Conservation (phyloP, 2,888 invertebrate species). For the Troides aeacus region DNA sequence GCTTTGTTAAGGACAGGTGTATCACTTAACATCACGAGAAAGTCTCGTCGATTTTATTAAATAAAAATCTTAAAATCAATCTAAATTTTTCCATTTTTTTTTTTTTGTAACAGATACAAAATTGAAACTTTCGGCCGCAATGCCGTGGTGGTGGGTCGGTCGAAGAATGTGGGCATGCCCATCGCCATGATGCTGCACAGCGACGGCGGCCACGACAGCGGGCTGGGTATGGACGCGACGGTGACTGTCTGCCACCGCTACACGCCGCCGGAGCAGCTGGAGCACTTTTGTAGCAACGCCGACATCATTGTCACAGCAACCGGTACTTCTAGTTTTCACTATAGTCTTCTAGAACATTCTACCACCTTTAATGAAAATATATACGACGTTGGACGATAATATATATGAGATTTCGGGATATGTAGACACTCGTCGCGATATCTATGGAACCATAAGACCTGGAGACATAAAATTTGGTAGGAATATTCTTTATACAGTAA, state of each 20-base stretch:
- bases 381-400: too few relatives aligned
- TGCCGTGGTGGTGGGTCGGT: slow-evolving; percentile 93
- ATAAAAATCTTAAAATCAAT: too few relatives aligned
- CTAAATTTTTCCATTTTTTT: not conserved
- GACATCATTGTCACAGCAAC: slow-evolving; percentile 89
- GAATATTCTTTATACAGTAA: too few relatives aligned
- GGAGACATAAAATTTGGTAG: too few relatives aligned
- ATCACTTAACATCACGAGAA: too few relatives aligned
- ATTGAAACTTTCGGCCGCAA: slow-evolving; percentile 91
- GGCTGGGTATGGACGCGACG: slow-evolving; percentile 89
- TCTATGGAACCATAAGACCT: too few relatives aligned
- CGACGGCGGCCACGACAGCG: slow-evolving; percentile 84
- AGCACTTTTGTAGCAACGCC: slow-evolving; percentile 84
- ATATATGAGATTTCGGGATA: too few relatives aligned
- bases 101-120: slow-evolving; percentile 55
- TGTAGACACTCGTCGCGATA: too few relatives aligned
- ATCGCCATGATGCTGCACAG: slow-evolving; percentile 91
- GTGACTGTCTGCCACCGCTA: slow-evolving; percentile 94
- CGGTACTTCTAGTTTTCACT: slow-evolving; percentile 58
- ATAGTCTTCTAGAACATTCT: too few relatives aligned
- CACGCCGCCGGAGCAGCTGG: slow-evolving; percentile 89
- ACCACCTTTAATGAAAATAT: too few relatives aligned
- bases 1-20: too few relatives aligned
- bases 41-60: too few relatives aligned
- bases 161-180: slow-evolving; percentile 95